Conservation (phyloP, 2,888 invertebrate genomes). For the Bhutanitis thaidina region DNA sequence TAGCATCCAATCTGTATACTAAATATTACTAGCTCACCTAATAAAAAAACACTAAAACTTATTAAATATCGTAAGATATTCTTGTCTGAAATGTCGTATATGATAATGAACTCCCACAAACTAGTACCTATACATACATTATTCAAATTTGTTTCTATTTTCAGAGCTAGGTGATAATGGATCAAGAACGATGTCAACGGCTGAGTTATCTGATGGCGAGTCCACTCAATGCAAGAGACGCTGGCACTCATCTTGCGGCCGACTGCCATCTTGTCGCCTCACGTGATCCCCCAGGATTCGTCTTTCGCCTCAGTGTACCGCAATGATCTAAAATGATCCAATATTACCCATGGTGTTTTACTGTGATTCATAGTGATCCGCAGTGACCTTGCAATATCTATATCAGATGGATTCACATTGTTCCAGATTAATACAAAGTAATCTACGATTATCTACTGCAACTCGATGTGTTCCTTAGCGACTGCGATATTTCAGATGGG, state of each 20-base stretch:
- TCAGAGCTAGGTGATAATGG: constrained; percentile 63
- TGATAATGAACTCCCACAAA: no score
- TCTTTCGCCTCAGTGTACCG: not conserved
- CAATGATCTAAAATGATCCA: not conserved
- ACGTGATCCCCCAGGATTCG: constrained; percentile 39
- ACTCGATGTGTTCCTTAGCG: not conserved
- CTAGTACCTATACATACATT: no score
- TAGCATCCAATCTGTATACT: no score
- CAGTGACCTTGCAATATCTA: not conserved
- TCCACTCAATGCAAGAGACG: constrained; percentile 59
- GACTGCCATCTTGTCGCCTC: constrained; percentile 61
- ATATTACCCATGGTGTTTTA: not conserved
- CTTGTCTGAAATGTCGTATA: no score
- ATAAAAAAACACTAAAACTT: no score
- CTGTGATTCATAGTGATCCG: not conserved
- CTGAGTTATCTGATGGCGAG: constrained; percentile 66
- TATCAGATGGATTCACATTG: no score
- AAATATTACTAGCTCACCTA: no score
- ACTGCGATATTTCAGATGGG: not conserved
- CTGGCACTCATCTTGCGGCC: constrained; percentile 73
- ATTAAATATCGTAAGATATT: no score
- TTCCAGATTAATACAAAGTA: no score
- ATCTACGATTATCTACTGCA: no score
- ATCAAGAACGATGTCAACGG: constrained; percentile 68
- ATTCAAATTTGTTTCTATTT: no score